Base-by-base conservation (phyloP, 1,140 invertebrate species). In the Drosophila virilis region DNA sequence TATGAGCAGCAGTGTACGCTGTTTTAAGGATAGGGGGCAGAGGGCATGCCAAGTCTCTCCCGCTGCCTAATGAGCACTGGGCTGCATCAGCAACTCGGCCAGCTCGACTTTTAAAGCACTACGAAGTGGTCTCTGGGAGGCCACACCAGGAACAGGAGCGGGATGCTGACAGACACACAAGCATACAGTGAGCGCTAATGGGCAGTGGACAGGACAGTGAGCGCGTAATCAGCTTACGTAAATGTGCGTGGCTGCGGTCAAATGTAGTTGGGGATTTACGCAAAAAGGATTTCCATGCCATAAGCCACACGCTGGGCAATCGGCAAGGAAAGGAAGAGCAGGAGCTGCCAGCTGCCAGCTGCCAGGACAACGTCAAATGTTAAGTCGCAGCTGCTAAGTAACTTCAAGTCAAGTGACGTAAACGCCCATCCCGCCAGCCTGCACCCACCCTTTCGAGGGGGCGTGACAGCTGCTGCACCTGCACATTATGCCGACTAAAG, bases 171-270 rank as follows among this genome's bases (percentile, higher is more conserved):
- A 33, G 17, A 17, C 40, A 45, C 22, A 28, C 42, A 37, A 8
- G 8, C 38, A 45, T 12, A 60, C 58, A 70, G 67, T 55, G 50
- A 17, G 48, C 55, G 67, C 75, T 72, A 78, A 78, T 83, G 80
- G 80, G 45, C 70, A 69, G 48, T 43, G 64, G 66, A 80, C 58
- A 50, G 33, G 66, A 80, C 58, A 50, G 33, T 37, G 43, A 48
- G 55, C 48, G 59, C 65, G 74, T 84, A 85, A 85, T 85, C 81
- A 85, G 81, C 81, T 85, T 85, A 85, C 70, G 81, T 84, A 84
- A 84, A 84, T 85, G 80, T 77, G 77, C 77, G 66, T 80, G 68
- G 79, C 22, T 79, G 78, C 74, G 81, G 77, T 83, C 71, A 83
- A 84, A 77, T 80, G 74, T 72, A 79, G 73, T 67, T 60, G 62